phyloP scores from a whole-genome alignment of 2,113 vertebrate genomes.

The Sinocyclocheilus anshuiensis region DNA sequence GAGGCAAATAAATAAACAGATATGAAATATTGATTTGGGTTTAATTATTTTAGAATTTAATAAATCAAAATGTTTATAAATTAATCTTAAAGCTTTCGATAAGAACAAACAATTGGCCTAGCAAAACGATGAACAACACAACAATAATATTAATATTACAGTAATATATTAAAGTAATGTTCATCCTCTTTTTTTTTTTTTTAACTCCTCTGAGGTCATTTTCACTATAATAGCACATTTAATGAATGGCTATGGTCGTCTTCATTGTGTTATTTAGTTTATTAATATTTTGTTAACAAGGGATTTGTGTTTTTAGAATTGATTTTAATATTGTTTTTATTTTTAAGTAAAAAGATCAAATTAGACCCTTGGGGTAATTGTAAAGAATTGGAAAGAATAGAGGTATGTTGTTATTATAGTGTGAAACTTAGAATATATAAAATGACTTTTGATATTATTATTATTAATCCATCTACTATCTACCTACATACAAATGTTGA shows the following conservation, averaged over 20 bases:
- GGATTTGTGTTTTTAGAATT: background rate
- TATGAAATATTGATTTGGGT: too few relatives aligned
- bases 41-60: too few relatives aligned
- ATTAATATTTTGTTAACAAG: background rate
- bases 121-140: background rate
- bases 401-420: too few relatives aligned
- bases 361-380: too few relatives aligned
- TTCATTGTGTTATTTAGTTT: background rate
- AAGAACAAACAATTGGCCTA: background rate
- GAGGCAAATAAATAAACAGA: background rate
- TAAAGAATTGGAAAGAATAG: too few relatives aligned
- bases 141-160: background rate
- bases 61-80: too few relatives aligned
- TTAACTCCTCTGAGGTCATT: background rate
- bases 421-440: too few relatives aligned
- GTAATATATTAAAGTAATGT: background rate
- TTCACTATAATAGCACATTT: background rate
- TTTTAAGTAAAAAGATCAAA: too few relatives aligned
- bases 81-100: background rate
- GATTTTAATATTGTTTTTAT: background rate
- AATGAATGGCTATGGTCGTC: background rate
- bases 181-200: background rate
- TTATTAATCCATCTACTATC: too few relatives aligned
- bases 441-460: too few relatives aligned
- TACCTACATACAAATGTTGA: too few relatives aligned